A percentile compares a stretch with the other conserved stretches of the same genome.
These are phyloP conservation scores for Laticauda laticaudata DNA, from an alignment of 2,113 vertebrate species.

Conservation along the genomic window DNA sequence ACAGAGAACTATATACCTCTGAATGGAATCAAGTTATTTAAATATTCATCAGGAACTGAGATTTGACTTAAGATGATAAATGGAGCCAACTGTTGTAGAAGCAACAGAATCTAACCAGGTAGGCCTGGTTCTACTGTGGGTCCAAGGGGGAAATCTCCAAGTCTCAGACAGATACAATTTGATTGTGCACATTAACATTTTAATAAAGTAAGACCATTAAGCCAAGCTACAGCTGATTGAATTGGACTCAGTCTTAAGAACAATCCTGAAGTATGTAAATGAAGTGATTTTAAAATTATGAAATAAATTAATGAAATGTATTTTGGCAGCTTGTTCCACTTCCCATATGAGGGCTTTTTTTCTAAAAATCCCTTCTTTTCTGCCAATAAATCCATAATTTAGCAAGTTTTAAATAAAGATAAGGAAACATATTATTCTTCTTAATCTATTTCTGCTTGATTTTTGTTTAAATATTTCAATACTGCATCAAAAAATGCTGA, in stretches of 20 bases:
- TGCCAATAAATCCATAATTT: background rate
- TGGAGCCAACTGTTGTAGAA: background rate
- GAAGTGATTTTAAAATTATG: background rate
- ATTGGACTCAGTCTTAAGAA: background rate
- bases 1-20: background rate
- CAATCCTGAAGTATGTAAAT: background rate
- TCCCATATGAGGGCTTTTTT: background rate
- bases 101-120: background rate
- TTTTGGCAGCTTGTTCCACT: too few relatives aligned
- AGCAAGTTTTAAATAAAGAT: background rate
- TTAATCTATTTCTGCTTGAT: background rate
- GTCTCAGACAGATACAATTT: background rate
- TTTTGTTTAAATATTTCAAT: background rate
- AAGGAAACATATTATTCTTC: background rate
- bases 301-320: background rate
- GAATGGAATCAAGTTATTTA: background rate
- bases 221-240: background rate
- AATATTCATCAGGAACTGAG: background rate
- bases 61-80: background rate
- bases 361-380: background rate
- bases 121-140: background rate
- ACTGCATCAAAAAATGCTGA: background rate
- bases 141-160: background rate
- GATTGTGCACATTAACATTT: background rate
- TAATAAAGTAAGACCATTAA: background rate